Evolutionary conservation across 2,888 invertebrate species (phyloP), one percentile per base, ranked within the genome.

Genomic region (Iselma pallidipennis): DNA sequence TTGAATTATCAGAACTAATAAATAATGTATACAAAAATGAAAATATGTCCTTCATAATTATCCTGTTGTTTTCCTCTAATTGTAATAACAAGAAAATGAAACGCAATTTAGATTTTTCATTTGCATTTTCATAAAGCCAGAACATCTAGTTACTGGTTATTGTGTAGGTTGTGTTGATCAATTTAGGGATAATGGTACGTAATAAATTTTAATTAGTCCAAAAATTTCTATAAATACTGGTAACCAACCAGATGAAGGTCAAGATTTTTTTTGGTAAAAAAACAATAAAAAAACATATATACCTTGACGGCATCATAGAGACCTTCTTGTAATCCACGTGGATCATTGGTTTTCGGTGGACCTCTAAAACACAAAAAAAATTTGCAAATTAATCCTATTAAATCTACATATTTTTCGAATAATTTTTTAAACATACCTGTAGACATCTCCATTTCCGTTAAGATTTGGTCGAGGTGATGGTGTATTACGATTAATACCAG

Each of bases 301-400:
- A 81, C 81, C 79, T 80, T 80, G n/a, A 80, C 77, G 28, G 78
- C 72, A 62, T 80, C 81, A 66, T 80, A 79, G 50, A 73, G 61
- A 16, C 73, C 73, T 60, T 78, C 79, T 55, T 73, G 72, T 28
- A 72, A 56, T 42, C 59, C 63, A 54, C 65, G 65, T 10, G 63
- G 60, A 31, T 74, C 71, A 7, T 50, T 55, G 12, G 59, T 49
- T 58, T 64, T 71, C 31, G 56, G 42, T 4, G 60, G 54, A 26
- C 28, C 58, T 59, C 69, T 69, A 49, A 14, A 65, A 70, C 61
- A 42, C 50, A 19, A 21, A 45, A 28, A 28, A 42, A 16, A 21
- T 42, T 10, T 10, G 21, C 9, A 42, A 42, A 21, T 10, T 10
- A 42, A 19, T 21, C 10, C 3, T 16, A 16, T n/a, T 31, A n/a